These are phyloP conservation scores for Fregata magnificens DNA, from an alignment of 2,113 vertebrate species.

Conservation along the genomic window DNA sequence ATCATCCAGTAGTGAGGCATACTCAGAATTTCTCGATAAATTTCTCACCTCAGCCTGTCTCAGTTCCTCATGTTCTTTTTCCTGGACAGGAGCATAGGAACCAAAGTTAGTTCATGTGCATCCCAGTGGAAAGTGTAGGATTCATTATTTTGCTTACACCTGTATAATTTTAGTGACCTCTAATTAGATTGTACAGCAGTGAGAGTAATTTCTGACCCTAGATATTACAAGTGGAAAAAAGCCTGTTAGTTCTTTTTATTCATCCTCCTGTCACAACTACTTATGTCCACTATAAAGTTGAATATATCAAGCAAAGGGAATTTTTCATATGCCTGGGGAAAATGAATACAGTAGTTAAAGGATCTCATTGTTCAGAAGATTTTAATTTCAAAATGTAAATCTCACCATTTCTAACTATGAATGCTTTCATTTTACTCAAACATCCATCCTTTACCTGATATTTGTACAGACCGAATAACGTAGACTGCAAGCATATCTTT, in stretches of 20 bases:
- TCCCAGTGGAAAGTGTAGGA: neutral
- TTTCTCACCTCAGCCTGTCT: neutral
- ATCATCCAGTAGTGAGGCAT: neutral
- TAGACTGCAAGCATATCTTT: neutral
- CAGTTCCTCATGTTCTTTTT: neutral
- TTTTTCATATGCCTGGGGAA: neutral
- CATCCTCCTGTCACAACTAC: neutral
- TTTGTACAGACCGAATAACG: neutral
- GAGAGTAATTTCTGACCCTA: neutral
- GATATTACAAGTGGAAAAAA: neutral
- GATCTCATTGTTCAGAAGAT: neutral
- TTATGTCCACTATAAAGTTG: neutral
- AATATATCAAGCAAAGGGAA: neutral
- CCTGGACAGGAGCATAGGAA: neutral
- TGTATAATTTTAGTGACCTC: neutral
- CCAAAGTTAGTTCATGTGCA: neutral
- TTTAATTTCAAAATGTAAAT: neutral
- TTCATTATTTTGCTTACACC: neutral
- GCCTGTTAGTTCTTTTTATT: neutral
- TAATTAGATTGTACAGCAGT: neutral
- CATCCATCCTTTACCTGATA: neutral
- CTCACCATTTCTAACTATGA: neutral
- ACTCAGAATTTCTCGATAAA: neutral
- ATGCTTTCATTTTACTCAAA: neutral
- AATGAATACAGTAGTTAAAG: neutral